A percentile compares a stretch with the other conserved stretches of the same genome.
These are phyloP conservation scores for Orthonevra nobilis DNA, from an alignment of 2,888 invertebrate genomes.

Conservation along the genomic window DNA sequence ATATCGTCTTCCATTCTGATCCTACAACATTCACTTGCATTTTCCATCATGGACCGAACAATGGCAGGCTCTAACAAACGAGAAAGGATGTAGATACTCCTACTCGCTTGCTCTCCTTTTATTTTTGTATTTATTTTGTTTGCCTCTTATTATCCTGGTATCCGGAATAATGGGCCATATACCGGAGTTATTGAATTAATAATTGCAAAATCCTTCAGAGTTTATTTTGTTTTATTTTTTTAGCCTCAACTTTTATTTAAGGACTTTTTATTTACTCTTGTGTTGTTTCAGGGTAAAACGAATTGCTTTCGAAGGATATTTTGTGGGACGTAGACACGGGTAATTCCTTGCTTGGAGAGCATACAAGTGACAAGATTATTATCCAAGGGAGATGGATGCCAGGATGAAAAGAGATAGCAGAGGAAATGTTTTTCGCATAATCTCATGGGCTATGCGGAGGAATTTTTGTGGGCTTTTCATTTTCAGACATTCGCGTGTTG, in stretches of 20 bases:
- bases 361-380: slow-evolving; percentile 7
- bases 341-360: too few species aligned
- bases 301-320: slow-evolving; percentile 38
- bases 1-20: slow-evolving; percentile 34
- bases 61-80: too few species aligned
- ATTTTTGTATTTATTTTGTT: not conserved
- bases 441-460: too few species aligned
- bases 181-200: slow-evolving; percentile 52
- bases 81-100: too few species aligned
- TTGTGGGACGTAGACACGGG: slow-evolving; percentile 9
- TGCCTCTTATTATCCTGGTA: not conserved
- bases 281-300: slow-evolving; percentile 20
- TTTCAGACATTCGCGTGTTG: too few species aligned
- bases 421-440: too few species aligned
- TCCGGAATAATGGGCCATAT: slow-evolving; percentile 25
- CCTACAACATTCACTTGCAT: slow-evolving; percentile 11
- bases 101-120: too few species aligned
- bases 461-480: too few species aligned
- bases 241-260: too few species aligned
- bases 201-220: slow-evolving; percentile 44
- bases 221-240: too few species aligned
- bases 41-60: too few species aligned
- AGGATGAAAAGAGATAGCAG: too few species aligned
- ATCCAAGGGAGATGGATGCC: not conserved
- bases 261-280: slow-evolving; percentile 35